A percentile compares a stretch with the other conserved stretches of the same genome.
phyloP scores from a whole-genome alignment of 2,888 invertebrate genomes.

The Himalopsyche tibetana region DNA sequence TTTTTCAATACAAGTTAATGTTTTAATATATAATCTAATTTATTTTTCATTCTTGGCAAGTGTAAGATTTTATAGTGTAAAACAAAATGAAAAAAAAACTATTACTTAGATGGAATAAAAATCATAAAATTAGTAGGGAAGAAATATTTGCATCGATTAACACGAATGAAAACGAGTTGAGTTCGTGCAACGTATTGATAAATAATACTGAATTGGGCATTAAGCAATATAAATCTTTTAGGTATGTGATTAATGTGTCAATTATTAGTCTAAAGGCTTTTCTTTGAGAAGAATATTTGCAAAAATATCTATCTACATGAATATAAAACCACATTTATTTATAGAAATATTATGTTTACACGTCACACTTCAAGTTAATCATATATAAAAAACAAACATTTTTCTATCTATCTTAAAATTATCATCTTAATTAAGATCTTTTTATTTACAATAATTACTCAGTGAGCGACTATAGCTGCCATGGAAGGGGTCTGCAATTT shows the following conservation, averaged over 20 bases:
- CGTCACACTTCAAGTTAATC: conserved; percentile 46
- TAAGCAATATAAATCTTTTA: background rate
- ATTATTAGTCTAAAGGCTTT: conserved; percentile 14
- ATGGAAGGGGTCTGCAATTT: conserved; percentile 64
- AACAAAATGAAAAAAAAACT: no score
- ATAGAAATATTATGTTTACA: conserved; percentile 33
- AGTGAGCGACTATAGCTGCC: conserved; percentile 65
- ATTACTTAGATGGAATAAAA: background rate
- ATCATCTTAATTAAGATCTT: conserved; percentile 26
- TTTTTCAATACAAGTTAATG: conserved; percentile 17
- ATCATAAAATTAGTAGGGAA: background rate
- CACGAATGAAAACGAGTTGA: background rate
- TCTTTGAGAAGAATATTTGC: conserved; percentile 38
- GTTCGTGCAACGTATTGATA: no score
- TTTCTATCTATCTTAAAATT: conserved; percentile 54
- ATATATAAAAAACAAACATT: conserved; percentile 41
- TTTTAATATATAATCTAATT: background rate
- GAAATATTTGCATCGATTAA: background rate
- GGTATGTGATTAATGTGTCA: no score
- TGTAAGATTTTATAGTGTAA: no score
- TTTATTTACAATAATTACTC: conserved; percentile 58
- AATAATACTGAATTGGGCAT: background rate
- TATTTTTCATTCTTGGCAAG: no score
- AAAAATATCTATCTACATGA: conserved; percentile 41
- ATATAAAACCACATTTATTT: conserved; percentile 35